These are phyloP conservation scores for Chaenogobius annularis DNA, from an alignment of 2,113 vertebrate genomes.

Conservation along the genomic window DNA sequence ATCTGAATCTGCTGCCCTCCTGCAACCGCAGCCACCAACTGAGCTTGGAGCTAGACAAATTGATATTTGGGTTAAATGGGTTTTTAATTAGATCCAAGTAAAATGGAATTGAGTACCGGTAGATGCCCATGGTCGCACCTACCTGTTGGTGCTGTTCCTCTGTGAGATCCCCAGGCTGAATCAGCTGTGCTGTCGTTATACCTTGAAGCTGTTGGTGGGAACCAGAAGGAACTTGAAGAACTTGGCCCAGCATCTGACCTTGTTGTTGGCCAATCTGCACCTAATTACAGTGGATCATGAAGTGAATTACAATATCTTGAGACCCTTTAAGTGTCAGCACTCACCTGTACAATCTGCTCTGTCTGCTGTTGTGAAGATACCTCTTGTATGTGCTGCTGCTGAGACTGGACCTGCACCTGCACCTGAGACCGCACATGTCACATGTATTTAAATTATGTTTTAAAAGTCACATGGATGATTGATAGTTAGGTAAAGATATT, in stretches of 20 bases:
- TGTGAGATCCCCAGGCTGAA: constrained; percentile 91
- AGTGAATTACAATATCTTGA: neutral
- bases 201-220: constrained; percentile 90
- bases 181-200: constrained; percentile 87
- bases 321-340: neutral
- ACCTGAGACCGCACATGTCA: constrained; percentile 55
- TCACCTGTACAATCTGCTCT: constrained; percentile 86
- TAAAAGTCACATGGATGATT: neutral
- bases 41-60: constrained; percentile 86
- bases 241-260: constrained; percentile 84
- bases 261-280: constrained; percentile 91
- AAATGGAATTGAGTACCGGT: neutral
- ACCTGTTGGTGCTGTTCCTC: constrained; percentile 97
- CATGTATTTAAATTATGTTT: neutral
- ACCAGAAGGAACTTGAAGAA: constrained; percentile 85
- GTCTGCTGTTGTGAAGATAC: constrained; percentile 79
- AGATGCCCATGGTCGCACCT: neutral
- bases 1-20: constrained; percentile 92
- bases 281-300: constrained; percentile 36
- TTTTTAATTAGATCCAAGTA: neutral
- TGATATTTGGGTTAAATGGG: neutral
- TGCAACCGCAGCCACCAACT: constrained; percentile 89
- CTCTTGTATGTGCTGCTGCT: constrained; percentile 79
- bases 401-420: constrained; percentile 68
- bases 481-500: constrained; percentile 26